phyloP scores from a whole-genome alignment of 2,888 invertebrate genomes.

The Polyommatus iphigenia region DNA sequence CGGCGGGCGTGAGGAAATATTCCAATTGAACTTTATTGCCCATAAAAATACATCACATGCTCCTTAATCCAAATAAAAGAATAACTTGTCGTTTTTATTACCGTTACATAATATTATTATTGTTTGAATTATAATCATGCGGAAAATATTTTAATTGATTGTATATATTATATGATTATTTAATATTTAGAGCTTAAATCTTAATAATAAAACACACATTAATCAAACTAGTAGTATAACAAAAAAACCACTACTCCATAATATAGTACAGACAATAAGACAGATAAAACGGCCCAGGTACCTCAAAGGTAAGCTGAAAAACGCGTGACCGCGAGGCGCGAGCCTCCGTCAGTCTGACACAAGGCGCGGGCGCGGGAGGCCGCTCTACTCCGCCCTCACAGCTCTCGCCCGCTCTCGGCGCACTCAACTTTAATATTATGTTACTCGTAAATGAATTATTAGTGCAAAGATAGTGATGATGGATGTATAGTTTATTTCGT shows the following conservation, averaged over 20 bases:
- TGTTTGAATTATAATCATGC: too few relatives aligned
- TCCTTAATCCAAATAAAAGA: not conserved
- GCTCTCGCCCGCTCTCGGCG: conserved; percentile 45
- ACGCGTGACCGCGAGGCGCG: conserved; percentile 47
- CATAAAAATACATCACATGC: not conserved
- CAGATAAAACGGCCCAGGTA: conserved; percentile 42
- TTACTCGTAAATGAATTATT: conserved; percentile 48
- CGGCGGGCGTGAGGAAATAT: not conserved
- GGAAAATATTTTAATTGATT: too few relatives aligned
- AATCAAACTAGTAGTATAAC: not conserved
- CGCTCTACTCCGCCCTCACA: conserved; percentile 44
- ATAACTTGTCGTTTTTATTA: not conserved
- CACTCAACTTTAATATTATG: conserved; percentile 71
- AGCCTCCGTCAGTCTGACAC: conserved; percentile 54
- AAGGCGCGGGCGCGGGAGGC: conserved; percentile 49
- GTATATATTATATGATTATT: too few relatives aligned
- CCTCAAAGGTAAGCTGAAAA: conserved; percentile 45
- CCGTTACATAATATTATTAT: too few relatives aligned
- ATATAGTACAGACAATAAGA: conserved; percentile 34
- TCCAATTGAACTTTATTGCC: not conserved
- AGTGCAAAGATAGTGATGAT: conserved; percentile 60
- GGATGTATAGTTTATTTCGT: conserved; percentile 48
- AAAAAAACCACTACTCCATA: not conserved
- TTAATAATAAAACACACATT: not conserved
- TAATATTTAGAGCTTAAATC: too few relatives aligned